A percentile compares a stretch with the other conserved stretches of the same genome.
phyloP scores from a whole-genome alignment of 2,888 invertebrate species.

The Drosophila picticornis region DNA sequence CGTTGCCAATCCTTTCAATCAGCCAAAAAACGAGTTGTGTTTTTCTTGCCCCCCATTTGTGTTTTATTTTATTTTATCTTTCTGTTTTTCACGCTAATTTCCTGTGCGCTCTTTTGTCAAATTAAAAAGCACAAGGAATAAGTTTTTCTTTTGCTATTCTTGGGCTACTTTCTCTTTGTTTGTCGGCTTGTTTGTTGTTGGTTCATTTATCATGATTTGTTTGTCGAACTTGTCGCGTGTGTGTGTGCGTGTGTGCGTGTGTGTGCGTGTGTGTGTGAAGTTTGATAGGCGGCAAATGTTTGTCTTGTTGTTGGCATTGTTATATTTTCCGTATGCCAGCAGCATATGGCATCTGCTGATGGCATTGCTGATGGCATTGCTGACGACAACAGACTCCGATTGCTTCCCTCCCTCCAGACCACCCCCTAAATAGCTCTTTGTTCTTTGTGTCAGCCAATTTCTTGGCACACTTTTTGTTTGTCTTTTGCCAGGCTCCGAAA shows the following conservation, averaged over 20 bases:
- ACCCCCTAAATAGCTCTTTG: conserved; percentile 47
- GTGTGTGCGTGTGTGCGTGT: conserved; percentile 26
- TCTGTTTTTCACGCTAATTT: conserved; percentile 69
- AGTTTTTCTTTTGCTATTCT: conserved; percentile 54
- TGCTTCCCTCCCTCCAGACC: neutral
- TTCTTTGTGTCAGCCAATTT: conserved; percentile 69
- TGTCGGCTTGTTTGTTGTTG: conserved; percentile 72
- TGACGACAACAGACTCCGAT: conserved; percentile 25
- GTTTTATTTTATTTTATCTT: neutral
- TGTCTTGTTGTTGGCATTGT: conserved; percentile 61
- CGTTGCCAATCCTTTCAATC: conserved; percentile 57
- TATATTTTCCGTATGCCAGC: conserved; percentile 65
- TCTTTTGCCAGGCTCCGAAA: conserved; percentile 64
- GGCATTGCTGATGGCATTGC: conserved; percentile 65
- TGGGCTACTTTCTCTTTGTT: conserved; percentile 58
- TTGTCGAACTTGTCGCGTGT: conserved; percentile 71
- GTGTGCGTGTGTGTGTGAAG: conserved; percentile 33
- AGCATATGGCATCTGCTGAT: conserved; percentile 75
- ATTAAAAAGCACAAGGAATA: conserved; percentile 72
- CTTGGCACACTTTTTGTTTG: conserved; percentile 74
- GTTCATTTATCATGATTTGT: conserved; percentile 82
- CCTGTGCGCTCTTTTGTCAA: conserved; percentile 72
- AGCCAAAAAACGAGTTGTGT: conserved; percentile 44
- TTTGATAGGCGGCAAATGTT: conserved; percentile 78
- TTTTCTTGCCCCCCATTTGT: conserved; percentile 55